Evolutionary conservation across 1,140 invertebrate genomes (phyloP), one percentile per base, ranked within the genome.

Genomic region (Drosophila hydei): DNA sequence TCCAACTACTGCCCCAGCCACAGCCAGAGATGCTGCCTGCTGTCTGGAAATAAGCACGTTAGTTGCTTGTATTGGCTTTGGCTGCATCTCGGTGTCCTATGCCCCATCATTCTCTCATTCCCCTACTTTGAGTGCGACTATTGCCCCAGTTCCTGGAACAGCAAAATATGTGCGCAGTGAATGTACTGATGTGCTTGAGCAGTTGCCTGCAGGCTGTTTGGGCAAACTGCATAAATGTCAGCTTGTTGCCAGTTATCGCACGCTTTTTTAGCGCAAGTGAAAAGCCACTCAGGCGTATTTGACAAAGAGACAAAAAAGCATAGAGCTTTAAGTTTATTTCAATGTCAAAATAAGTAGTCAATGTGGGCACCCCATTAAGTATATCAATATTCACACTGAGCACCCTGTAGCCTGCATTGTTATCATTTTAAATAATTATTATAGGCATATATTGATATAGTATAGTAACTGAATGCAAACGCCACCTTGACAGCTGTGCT

Each of bases 1-100:
- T 11, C 4, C 11, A 64, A 16, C 38, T 42, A 18, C 38, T 4
- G 45, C 43, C 40, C 5, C 38, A 63, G 38, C 18, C 5, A 9
- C 38, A 55, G 23, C n/a, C 25, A 36, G 14, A 48, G 30, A 56
- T 33, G 51, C 45, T 74, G 65, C 58, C 45, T 74, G 78, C 74
- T 88, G 83, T 81, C 83, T 85, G 77, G 81, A 77, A 88, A 88
- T 88, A 88, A 87, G 83, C 83, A 88, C 81, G 81, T 85, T 85
- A 85, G 75, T 78, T 88, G 52, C 83, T 88, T 87, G 83, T 87
- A 87, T 88, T 87, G 78, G 75, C 78, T 87, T 78, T 87, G 78
- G 67, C 67, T 48, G 75, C 48, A 62, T 69, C 47, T 25, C 30
- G 47, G 25, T 33, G 63, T 58, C 68, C 14, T 30, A 25, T 25